A percentile compares a stretch with the other conserved stretches of the same genome.
Evolutionary conservation across 2,888 invertebrate genomes (phyloP).

Genomic region (Dolichomitus sp.): DNA sequence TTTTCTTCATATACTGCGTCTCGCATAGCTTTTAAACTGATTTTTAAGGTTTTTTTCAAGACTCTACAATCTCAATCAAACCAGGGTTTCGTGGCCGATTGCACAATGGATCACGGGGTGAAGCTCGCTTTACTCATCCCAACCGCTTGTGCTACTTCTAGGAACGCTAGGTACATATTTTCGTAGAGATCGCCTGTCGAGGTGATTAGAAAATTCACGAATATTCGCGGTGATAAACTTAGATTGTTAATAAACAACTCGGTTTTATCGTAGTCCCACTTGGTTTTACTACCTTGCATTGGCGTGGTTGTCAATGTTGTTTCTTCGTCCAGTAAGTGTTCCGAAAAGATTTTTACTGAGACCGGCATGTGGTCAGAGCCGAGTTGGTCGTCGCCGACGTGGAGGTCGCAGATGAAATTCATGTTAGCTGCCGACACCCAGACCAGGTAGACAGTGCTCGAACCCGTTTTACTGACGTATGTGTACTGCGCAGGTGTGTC

Average conservation of each 20-base stretch:
- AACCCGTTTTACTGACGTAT: neutral
- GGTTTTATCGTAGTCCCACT: neutral
- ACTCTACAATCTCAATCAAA: neutral
- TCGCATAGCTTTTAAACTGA: neutral
- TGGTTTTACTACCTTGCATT: neutral
- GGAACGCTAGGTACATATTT: neutral
- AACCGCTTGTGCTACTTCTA: neutral
- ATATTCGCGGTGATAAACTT: neutral
- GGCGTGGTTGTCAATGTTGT: neutral
- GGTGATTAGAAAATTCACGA: neutral
- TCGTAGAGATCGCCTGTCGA: neutral
- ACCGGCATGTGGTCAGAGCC: conserved; percentile 2
- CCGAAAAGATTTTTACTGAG: neutral
- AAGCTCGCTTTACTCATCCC: conserved; percentile 1
- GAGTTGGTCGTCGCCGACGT: neutral
- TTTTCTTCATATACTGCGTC: neutral
- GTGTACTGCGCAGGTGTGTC: neutral
- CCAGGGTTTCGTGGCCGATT: neutral
- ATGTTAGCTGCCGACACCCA: neutral
- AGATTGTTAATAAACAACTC: neutral
- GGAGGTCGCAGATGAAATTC: neutral
- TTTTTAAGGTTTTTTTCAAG: neutral
- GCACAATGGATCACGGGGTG: neutral
- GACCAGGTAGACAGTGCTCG: neutral
- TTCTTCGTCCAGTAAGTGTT: neutral